phyloP scores from a whole-genome alignment of 2,113 vertebrate species.

The Labeo catla region DNA sequence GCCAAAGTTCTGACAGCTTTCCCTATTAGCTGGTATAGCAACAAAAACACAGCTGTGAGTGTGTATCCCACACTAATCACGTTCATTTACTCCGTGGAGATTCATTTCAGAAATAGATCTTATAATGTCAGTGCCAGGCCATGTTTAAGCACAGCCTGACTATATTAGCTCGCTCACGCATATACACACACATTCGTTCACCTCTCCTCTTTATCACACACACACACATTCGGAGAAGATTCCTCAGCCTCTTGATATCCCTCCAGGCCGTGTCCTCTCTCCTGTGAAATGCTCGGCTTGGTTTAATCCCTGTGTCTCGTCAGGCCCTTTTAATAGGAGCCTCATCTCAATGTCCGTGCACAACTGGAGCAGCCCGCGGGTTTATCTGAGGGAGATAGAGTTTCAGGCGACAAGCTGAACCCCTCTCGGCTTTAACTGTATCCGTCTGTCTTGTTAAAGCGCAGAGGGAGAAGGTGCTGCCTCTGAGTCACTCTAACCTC shows the following conservation, averaged over 20 bases:
- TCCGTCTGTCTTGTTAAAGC: conserved; percentile 23
- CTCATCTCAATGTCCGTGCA: conserved; percentile 75
- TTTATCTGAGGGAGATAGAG: conserved; percentile 61
- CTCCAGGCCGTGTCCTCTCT: conserved; percentile 51
- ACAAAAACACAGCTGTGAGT: conserved; percentile 9
- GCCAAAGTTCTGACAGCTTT: not conserved
- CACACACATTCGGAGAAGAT: conserved; percentile 24
- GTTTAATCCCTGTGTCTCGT: conserved; percentile 80
- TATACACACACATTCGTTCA: not conserved
- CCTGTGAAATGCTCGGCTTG: conserved; percentile 66
- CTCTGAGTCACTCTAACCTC: conserved; percentile 37
- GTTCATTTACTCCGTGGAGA: not conserved
- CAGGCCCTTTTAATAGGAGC: conserved; percentile 87
- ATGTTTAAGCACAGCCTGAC: conserved; percentile 13
- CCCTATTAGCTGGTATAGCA: not conserved
- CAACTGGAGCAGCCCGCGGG: conserved; percentile 59
- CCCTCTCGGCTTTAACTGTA: conserved; percentile 36
- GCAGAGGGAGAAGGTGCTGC: not conserved
- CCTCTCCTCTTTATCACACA: not conserved
- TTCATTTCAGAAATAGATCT: conserved; percentile 2
- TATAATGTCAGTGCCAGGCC: conserved; percentile 11
- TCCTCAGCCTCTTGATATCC: conserved; percentile 51
- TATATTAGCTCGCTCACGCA: not conserved
- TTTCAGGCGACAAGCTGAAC: conserved; percentile 64
- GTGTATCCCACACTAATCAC: not conserved